phyloP scores from a whole-genome alignment of 2,888 invertebrate genomes.

The Phragmatobia fuliginosa region DNA sequence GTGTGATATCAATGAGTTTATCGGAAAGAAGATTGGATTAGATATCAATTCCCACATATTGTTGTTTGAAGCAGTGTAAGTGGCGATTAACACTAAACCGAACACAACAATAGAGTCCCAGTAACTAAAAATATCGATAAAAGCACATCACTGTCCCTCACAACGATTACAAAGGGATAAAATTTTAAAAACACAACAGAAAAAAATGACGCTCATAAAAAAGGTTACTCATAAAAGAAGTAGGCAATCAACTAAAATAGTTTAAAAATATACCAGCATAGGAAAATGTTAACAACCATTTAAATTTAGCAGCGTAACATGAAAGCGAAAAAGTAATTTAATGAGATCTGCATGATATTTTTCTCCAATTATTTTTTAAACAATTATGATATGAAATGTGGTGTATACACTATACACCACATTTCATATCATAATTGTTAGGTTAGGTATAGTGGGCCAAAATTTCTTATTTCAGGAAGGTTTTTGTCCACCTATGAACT shows the following conservation, averaged over 20 bases:
- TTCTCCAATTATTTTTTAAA: not conserved
- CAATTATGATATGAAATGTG: not conserved
- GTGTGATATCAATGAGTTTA: too few relatives aligned
- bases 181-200: constrained; percentile 26
- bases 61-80: too few relatives aligned
- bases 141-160: constrained; percentile 11
- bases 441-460: too few relatives aligned
- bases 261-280: constrained; percentile 39
- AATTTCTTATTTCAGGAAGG: too few relatives aligned
- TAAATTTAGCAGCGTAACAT: constrained; percentile 28
- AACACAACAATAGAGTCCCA: not conserved
- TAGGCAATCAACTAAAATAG: constrained; percentile 35
- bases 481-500: too few relatives aligned
- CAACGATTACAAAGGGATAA: constrained; percentile 26
- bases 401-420: too few relatives aligned
- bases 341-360: not conserved
- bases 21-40: too few relatives aligned
- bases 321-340: constrained; percentile 3
- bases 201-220: constrained; percentile 35
- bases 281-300: constrained; percentile 19
- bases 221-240: constrained; percentile 34
- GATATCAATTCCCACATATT: too few relatives aligned
- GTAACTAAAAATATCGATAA: constrained; percentile 8
- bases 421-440: too few relatives aligned
- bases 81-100: not conserved